Percentiles rank a stretch among this genome's conserved stretches.
phyloP scores from a whole-genome alignment of 1,140 invertebrate species.

The Brachionus sp. region DNA sequence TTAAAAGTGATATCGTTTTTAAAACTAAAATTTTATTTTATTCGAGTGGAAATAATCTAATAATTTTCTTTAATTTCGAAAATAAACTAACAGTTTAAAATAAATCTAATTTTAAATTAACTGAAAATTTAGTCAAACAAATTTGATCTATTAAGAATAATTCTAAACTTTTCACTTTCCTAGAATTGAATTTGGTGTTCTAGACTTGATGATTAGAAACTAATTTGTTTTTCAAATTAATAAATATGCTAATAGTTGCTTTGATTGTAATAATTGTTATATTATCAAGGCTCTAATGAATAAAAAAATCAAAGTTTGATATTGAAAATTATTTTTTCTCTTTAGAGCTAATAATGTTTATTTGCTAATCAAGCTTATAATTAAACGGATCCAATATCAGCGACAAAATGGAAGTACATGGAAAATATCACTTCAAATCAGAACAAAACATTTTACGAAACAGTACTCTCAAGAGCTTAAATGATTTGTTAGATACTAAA shows the following conservation, averaged over 20 bases:
- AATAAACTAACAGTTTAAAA: not conserved
- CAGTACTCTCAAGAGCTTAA: not conserved
- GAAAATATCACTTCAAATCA: slow-evolving; percentile 14
- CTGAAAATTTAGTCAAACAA: not conserved
- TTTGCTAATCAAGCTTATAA: not conserved
- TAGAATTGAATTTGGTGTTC: not conserved
- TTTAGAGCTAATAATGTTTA: not conserved
- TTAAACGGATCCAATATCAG: not conserved
- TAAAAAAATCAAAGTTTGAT: not conserved
- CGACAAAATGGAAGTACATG: slow-evolving; percentile 23
- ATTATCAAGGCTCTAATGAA: not conserved
- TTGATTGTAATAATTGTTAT: not conserved
- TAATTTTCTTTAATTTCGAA: not conserved
- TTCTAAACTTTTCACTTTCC: not conserved
- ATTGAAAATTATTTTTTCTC: not conserved
- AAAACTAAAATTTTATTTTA: not conserved
- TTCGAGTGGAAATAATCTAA: not conserved
- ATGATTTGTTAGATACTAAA: not conserved
- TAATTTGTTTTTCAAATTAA: not conserved
- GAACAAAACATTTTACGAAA: not conserved
- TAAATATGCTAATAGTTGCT: not conserved
- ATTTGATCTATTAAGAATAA: not conserved
- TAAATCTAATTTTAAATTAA: not conserved
- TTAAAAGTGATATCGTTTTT: not conserved
- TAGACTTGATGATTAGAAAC: not conserved